Evolutionary conservation across 2,888 invertebrate species (phyloP).

Genomic region (Saturnia pavonia): DNA sequence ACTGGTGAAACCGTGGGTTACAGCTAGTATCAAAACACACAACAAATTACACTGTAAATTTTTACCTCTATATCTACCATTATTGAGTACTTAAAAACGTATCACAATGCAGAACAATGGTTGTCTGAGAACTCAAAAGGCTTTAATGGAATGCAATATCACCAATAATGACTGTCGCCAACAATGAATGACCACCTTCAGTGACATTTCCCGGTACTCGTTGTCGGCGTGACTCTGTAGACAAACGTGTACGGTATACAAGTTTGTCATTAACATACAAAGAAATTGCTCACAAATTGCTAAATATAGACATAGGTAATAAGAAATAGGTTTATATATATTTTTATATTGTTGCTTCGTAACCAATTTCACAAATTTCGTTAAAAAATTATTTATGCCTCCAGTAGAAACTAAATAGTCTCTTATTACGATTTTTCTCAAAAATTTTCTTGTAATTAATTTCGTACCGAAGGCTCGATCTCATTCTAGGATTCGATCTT

Average conservation of each 20-base stretch:
- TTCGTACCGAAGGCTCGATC: too few species aligned
- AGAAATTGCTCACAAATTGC: slow-evolving; percentile 40
- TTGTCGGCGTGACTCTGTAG: slow-evolving; percentile 28
- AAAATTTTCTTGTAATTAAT: too few species aligned
- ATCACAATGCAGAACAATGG: slow-evolving; percentile 17
- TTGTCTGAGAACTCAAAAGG: slow-evolving; percentile 9
- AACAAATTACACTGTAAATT: background rate
- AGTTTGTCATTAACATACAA: slow-evolving; percentile 58
- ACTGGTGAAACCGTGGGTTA: too few species aligned
- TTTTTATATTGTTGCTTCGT: too few species aligned
- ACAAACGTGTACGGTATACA: slow-evolving; percentile 34
- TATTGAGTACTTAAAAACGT: slow-evolving; percentile 4
- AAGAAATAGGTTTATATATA: too few species aligned
- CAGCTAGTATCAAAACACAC: background rate
- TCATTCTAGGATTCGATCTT: too few species aligned
- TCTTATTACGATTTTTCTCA: too few species aligned
- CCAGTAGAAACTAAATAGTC: too few species aligned
- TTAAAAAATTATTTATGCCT: too few species aligned
- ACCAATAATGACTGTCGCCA: slow-evolving; percentile 7
- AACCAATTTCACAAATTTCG: too few species aligned
- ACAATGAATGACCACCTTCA: slow-evolving; percentile 7
- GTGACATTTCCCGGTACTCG: slow-evolving; percentile 23
- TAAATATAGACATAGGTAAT: background rate
- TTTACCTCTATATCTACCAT: background rate
- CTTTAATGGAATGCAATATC: slow-evolving; percentile 13